Evolutionary conservation across 2,888 invertebrate species (phyloP), one percentile per base, ranked within the genome.

Genomic region (Leucania comma): DNA sequence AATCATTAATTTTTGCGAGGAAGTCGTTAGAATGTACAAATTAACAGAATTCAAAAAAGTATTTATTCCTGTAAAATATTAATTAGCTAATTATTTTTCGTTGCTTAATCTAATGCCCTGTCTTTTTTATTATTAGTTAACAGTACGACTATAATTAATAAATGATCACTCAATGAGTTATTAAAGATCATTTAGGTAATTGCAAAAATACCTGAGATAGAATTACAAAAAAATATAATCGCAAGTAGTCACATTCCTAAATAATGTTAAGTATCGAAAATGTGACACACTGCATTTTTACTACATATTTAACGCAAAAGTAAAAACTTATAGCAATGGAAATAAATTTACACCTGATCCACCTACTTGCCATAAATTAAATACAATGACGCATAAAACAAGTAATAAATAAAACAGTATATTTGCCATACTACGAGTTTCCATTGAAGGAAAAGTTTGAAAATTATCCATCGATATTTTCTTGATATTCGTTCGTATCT

Each of bases 401-500:
- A 42, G 12, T 64, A 51, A 78, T 72, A 29, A 61, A 78, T 65
- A 20, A 65, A 72, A 72, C 57, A 54, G 26, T 54, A 50, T 59
- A 59, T 54, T 48, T 70, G 12, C 48, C 5, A 42, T n/a, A 38
- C 29, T 24, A 12, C 14, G 10, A 60, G 38, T 71, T 78, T 78
- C 63, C 53, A 51, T 42, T 58, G 6, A 29, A 59, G 54, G 50
- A 72, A 77, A 68, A 56, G 26, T 66, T 53, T 48, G 22, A 46
- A 67, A 71, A 63, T 65, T 59, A 24, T 14, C 42, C 26, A 59
- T 81, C 56, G 35, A 81, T 72, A 77, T 65, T 62, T 62, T 24
- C 48, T 35, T 50, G 35, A 58, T 57, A 72, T 68, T 58, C 56
- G 56, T 42, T 72, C 72, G 69, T 80, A 87, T 80, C 88, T 93